These are phyloP conservation scores for Pseudomyrmex cubaensis DNA, from an alignment of 1,140 invertebrate species.

Conservation along the genomic window DNA sequence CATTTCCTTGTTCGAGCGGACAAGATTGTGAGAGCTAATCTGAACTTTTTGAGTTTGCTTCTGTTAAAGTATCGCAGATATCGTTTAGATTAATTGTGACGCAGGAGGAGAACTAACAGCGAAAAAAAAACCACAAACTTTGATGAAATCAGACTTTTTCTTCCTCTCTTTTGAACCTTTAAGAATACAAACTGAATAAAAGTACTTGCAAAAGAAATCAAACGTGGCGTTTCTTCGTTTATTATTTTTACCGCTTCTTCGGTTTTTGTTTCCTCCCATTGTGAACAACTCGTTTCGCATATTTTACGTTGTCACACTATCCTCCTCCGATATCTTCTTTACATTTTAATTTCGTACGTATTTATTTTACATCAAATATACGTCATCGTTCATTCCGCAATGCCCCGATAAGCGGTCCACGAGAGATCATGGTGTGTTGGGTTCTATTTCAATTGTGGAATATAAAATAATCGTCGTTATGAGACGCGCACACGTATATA, in stretches of 20 bases:
- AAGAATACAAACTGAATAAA: conserved; percentile 79
- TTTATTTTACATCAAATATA: not conserved
- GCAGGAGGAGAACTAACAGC: conserved; percentile 45
- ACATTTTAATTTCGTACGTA: not conserved
- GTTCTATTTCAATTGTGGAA: conserved; percentile 72
- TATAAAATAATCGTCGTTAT: conserved; percentile 10
- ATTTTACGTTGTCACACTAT: conserved; percentile 2
- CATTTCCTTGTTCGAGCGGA: conserved; percentile 25
- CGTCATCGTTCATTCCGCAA: not conserved
- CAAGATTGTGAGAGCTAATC: conserved; percentile 42
- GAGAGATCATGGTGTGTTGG: conserved; percentile 53
- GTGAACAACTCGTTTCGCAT: not conserved
- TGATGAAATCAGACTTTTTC: conserved; percentile 62
- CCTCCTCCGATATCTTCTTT: not conserved
- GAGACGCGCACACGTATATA: not conserved
- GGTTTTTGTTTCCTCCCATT: conserved; percentile 41
- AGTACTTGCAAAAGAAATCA: conserved; percentile 76
- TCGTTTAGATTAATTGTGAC: conserved; percentile 59
- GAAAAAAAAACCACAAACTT: conserved; percentile 49
- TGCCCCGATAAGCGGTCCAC: not conserved
- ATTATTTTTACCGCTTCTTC: conserved; percentile 63
- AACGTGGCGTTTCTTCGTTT: conserved; percentile 66
- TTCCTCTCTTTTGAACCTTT: conserved; percentile 66
- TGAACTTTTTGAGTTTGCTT: conserved; percentile 40
- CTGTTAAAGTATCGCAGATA: conserved; percentile 15